phyloP scores from a whole-genome alignment of 2,797 vertebrate species.

The Cyclopterus lumpus region DNA sequence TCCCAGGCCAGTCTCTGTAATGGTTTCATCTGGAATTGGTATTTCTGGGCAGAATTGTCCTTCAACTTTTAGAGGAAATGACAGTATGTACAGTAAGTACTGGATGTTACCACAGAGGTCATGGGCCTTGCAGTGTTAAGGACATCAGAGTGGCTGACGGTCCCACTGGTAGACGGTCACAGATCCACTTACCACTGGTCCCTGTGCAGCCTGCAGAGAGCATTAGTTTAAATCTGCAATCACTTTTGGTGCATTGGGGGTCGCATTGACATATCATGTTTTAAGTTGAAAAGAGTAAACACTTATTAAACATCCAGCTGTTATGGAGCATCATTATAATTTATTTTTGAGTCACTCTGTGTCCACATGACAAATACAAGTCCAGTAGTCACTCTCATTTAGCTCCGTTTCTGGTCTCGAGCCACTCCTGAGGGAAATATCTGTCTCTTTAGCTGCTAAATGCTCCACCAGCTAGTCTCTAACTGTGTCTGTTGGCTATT shows the following conservation, averaged over 20 bases:
- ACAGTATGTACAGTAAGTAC: neutral
- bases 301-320: neutral
- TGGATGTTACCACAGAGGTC: neutral
- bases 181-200: conserved; percentile 7
- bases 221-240: neutral
- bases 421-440: neutral
- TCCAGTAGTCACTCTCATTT: neutral
- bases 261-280: neutral
- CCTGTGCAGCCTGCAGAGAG: neutral
- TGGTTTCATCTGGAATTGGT: conserved; percentile 2
- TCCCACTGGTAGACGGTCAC: neutral
- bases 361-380: neutral
- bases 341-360: neutral
- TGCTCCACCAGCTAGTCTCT: neutral
- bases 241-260: neutral
- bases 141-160: neutral
- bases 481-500: neutral
- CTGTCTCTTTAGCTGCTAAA: neutral
- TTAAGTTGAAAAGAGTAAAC: neutral
- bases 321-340: neutral
- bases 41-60: neutral
- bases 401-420: neutral
- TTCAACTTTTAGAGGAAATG: neutral
- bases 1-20: neutral
- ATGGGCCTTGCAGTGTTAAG: neutral